Base-by-base conservation (phyloP, 2,888 invertebrate species). In the Nysson spinosus region DNA sequence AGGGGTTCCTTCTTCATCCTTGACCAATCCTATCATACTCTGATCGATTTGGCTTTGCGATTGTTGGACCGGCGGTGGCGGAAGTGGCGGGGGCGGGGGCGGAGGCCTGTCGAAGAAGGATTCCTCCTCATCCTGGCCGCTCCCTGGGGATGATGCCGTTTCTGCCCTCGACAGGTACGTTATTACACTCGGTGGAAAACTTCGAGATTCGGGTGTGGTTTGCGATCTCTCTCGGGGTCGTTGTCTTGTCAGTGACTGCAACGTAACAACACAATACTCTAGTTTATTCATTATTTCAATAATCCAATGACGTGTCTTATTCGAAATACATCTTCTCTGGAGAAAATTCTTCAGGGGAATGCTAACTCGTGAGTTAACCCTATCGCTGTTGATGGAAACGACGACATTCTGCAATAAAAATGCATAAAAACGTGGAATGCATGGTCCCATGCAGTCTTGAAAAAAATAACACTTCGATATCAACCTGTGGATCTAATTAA, bases 191-290 rank as follows among this genome's bases (percentile, higher is more conserved):
- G 90, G 92, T 70, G 88, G 93, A 87, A 90, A 95, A 88, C 90
- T 95, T 30, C 95, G 89, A 20, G 95, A 94, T 90, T 92, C 92
- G 77, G 92, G 92, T 69, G 88, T 89, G 32, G 91, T 85, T 83
- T 90, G 87, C 82, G 92, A 88, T 85, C 91, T 83, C 82, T 91
- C 87, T 86, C 91, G 78, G 83, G 90, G 88, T 87, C 91, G 87
- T 88, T 92, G 89, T 57, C 90, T 89, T 35, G 90, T 90, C 80
- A 95, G 88, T 55, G 91, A 90, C 89, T 91, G 88, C 0, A 85
- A 75, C 12, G 22, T 81, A 42, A 72, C 42, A 44, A 60, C 1
- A 4, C 30, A 30, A 6, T 1, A n/a, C n/a, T n/a, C n/a, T n/a
- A n/a, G n/a, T n/a, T n/a, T n/a, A n/a, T n/a, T 3, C n/a, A 14